Conservation (phyloP, 2,888 invertebrate genomes). For the Platycnemis pennipes region DNA sequence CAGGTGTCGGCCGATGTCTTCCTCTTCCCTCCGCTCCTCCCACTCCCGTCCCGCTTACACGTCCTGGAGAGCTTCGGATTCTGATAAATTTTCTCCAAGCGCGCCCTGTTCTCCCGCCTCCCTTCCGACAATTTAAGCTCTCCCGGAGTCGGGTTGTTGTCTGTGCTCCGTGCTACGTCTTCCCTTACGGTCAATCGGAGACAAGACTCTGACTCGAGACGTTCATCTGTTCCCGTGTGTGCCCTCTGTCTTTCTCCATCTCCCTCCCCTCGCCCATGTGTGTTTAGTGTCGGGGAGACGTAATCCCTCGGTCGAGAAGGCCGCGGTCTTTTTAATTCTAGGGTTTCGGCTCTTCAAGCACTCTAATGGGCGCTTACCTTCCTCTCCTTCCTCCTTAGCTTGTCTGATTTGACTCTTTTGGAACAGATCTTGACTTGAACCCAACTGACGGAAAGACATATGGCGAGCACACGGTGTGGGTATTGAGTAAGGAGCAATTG, state of each 20-base stretch:
- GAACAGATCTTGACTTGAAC: neutral
- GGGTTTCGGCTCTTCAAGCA: neutral
- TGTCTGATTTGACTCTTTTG: neutral
- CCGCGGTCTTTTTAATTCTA: constrained; percentile 17
- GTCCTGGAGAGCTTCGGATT: neutral
- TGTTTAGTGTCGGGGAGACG: neutral
- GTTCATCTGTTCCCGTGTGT: neutral
- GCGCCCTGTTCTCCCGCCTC: neutral
- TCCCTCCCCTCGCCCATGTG: neutral
- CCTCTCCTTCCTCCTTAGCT: neutral
- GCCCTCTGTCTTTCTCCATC: neutral
- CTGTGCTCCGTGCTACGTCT: neutral
- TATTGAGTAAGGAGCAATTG: neutral
- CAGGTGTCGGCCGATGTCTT: constrained; percentile 6
- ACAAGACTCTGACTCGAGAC: neutral
- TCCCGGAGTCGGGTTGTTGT: neutral
- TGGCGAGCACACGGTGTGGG: neutral
- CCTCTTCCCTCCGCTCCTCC: neutral
- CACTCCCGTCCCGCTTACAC: neutral
- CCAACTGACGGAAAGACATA: neutral
- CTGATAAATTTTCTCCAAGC: neutral
- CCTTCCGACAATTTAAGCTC: neutral
- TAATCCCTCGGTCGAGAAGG: neutral
- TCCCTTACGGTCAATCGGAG: neutral
- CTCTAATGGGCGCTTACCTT: neutral